phyloP scores from a whole-genome alignment of 2,797 vertebrate species.

The Gobionotothen gibberifrons region DNA sequence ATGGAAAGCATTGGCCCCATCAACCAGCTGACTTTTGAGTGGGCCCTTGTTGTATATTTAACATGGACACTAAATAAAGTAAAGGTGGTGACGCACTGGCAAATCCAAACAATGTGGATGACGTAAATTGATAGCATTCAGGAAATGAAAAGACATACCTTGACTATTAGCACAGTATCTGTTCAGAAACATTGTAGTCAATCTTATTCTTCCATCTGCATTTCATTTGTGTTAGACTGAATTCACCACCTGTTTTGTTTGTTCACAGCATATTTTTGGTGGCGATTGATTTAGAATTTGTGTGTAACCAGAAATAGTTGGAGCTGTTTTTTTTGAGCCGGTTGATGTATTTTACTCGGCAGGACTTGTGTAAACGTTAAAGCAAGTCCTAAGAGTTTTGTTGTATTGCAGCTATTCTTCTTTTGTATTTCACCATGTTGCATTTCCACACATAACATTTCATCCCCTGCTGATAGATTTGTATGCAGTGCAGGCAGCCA shows the following conservation, averaged over 20 bases:
- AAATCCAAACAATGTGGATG: conserved; percentile 10
- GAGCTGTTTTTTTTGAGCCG: not conserved
- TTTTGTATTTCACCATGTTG: conserved; percentile 22
- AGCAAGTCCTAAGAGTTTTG: conserved; percentile 21
- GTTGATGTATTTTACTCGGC: conserved; percentile 11
- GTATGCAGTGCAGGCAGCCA: conserved; percentile 52
- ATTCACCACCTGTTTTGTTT: not conserved
- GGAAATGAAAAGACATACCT: conserved; percentile 26
- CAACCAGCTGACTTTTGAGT: conserved; percentile 18
- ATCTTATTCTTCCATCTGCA: not conserved
- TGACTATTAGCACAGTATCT: not conserved
- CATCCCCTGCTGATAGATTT: conserved; percentile 28
- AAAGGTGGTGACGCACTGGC: conserved; percentile 34
- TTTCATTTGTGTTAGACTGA: conserved; percentile 1
- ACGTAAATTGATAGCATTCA: conserved; percentile 1
- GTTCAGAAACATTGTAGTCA: not conserved
- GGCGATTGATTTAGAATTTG: not conserved
- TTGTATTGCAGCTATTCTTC: conserved; percentile 2
- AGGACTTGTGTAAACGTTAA: conserved; percentile 18
- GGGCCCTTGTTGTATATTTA: conserved; percentile 52
- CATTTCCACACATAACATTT: conserved; percentile 37
- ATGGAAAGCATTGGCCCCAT: conserved; percentile 49
- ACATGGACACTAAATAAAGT: conserved; percentile 50
- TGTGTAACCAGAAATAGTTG: not conserved
- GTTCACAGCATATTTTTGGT: not conserved